Percentiles rank a stretch among this genome's conserved stretches.
These are phyloP conservation scores for Hanleya hanleyi DNA, from an alignment of 2,888 invertebrate species.

Conservation along the genomic window DNA sequence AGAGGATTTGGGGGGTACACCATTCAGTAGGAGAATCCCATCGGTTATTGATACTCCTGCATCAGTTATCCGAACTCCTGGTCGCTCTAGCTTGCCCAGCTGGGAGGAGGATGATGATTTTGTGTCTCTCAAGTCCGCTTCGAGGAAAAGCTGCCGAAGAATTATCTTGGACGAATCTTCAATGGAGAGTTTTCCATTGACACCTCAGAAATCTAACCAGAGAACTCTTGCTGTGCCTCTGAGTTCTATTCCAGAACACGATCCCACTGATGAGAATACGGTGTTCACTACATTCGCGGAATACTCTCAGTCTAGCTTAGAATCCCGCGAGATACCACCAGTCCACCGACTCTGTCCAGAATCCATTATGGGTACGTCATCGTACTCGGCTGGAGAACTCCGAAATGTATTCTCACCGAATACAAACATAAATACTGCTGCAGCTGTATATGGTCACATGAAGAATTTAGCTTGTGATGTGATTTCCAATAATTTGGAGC, in stretches of 20 bases:
- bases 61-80: no score
- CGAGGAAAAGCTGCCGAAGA: constrained; percentile 33
- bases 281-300: background rate
- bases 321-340: background rate
- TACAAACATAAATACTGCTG: no score
- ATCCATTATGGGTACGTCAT: background rate
- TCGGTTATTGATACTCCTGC: no score
- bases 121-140: constrained; percentile 46
- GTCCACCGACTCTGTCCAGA: background rate
- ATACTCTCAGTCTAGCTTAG: background rate
- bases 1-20: no score
- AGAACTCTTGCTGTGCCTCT: background rate
- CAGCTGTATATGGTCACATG: no score
- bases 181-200: background rate
- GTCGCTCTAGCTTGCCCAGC: no score
- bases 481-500: no score
- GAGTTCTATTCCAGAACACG: constrained; percentile 7
- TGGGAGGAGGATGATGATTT: constrained; percentile 50
- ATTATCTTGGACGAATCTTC: constrained; percentile 51
- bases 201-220: background rate
- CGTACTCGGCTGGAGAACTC: background rate
- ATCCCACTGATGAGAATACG: background rate
- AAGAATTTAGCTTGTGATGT: no score
- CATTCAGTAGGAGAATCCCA: no score
- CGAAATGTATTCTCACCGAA: no score